A percentile compares a stretch with the other conserved stretches of the same genome.
phyloP scores from a whole-genome alignment of 2,888 invertebrate genomes.

The Nematopogon swammerdamellus region DNA sequence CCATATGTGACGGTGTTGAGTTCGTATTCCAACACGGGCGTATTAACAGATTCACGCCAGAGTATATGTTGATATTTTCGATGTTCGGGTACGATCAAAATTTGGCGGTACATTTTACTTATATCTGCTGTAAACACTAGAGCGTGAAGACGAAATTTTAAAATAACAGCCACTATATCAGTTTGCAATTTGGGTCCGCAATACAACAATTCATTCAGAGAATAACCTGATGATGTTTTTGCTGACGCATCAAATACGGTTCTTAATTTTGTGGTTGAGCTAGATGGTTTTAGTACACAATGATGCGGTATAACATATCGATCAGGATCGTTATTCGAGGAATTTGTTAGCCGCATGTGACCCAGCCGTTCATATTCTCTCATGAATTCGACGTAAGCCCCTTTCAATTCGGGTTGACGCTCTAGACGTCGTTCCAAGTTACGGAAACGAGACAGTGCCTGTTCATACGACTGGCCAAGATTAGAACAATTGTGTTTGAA shows the following conservation, averaged over 20 bases:
- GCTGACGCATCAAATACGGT: conserved; percentile 16
- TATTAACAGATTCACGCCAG: conserved; percentile 1
- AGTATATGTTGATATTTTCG: conserved; percentile 3
- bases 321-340: no score
- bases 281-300: conserved; percentile 10
- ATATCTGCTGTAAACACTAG: conserved; percentile 14
- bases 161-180: conserved; percentile 12
- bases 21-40: conserved; percentile 3
- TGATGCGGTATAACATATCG: conserved; percentile 10
- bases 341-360: conserved; percentile 10
- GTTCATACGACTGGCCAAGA: neutral
- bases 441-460: neutral
- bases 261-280: conserved; percentile 13
- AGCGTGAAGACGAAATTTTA: conserved; percentile 11
- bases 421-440: neutral
- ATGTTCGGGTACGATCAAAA: conserved; percentile 1
- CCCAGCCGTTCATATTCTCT: conserved; percentile 12
- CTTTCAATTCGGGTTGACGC: neutral
- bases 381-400: conserved; percentile 10
- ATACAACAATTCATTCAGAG: conserved; percentile 11
- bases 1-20: conserved; percentile 6
- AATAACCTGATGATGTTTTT: conserved; percentile 7
- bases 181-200: conserved; percentile 14
- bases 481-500: neutral
- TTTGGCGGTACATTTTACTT: conserved; percentile 5